Conservation (phyloP, 2,113 vertebrate species). For the Actinemys pallida region DNA sequence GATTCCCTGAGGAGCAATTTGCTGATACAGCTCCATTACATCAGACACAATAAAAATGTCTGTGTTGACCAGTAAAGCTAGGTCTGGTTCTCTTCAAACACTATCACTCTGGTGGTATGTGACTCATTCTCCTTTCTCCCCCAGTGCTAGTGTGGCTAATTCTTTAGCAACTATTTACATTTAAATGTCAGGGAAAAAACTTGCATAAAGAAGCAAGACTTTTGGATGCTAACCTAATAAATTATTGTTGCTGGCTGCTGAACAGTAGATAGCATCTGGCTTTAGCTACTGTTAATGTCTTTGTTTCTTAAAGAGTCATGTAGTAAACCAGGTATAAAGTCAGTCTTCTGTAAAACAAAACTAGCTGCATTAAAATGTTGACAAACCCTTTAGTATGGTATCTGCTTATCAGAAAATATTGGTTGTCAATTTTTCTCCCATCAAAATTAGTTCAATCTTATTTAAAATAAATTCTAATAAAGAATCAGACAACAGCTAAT, state of each 20-base stretch:
- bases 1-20: conserved; percentile 87
- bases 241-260: conserved; percentile 80
- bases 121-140: conserved; percentile 60
- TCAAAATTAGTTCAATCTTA: not conserved
- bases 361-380: conserved; percentile 8
- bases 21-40: conserved; percentile 90
- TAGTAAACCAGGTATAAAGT: conserved; percentile 77
- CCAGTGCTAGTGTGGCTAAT: conserved; percentile 27
- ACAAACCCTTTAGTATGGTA: not conserved
- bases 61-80: conserved; percentile 82
- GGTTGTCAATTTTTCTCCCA: not conserved
- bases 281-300: conserved; percentile 75
- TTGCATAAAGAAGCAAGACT: conserved; percentile 58
- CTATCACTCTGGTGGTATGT: conserved; percentile 81
- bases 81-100: conserved; percentile 83
- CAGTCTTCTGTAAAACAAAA: conserved; percentile 67
- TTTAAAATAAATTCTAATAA: not conserved
- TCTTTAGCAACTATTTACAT: conserved; percentile 72
- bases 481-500: not conserved
- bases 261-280: conserved; percentile 80
- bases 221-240: conserved; percentile 76
- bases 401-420: not conserved
- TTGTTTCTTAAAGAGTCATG: conserved; percentile 58
- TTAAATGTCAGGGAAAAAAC: conserved; percentile 61
- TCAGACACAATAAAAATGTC: conserved; percentile 89